phyloP scores from a whole-genome alignment of 2,113 vertebrate species.

The Onychostoma macrolepis region DNA sequence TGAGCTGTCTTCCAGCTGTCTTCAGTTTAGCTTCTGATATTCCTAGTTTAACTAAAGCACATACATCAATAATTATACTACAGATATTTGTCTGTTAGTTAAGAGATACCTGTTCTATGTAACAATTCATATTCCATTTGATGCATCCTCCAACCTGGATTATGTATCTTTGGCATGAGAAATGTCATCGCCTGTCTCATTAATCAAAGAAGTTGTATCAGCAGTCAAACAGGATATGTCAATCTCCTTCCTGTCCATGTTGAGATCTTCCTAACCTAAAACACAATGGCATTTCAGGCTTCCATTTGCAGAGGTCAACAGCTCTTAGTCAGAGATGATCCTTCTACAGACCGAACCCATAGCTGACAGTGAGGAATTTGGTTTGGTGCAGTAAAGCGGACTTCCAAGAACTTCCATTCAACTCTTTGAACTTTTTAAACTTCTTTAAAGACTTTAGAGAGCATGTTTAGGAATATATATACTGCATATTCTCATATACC shows the following conservation, averaged over 20 bases:
- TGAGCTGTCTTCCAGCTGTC: slow-evolving; percentile 14
- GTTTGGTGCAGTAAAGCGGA: slow-evolving; percentile 50
- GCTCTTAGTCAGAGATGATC: slow-evolving; percentile 65
- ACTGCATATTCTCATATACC: background rate
- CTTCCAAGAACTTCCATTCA: background rate
- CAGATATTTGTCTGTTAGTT: background rate
- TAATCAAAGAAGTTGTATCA: slow-evolving; percentile 67
- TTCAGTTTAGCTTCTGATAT: background rate
- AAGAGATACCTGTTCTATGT: background rate
- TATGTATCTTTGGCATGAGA: slow-evolving; percentile 39
- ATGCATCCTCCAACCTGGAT: background rate
- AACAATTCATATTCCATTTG: background rate
- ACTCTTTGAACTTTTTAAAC: slow-evolving; percentile 7
- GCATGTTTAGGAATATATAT: background rate
- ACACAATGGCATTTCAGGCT: slow-evolving; percentile 68
- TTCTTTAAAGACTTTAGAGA: background rate
- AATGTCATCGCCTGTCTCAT: slow-evolving; percentile 66
- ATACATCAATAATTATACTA: background rate
- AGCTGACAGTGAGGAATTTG: slow-evolving; percentile 53
- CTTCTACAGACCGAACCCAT: slow-evolving; percentile 35
- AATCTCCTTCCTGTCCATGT: slow-evolving; percentile 67
- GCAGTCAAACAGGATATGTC: slow-evolving; percentile 66
- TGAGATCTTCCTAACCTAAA: slow-evolving; percentile 73
- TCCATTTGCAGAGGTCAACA: slow-evolving; percentile 69
- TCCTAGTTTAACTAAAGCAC: slow-evolving; percentile 65